phyloP scores from a whole-genome alignment of 2,888 invertebrate genomes.

The Aradus depressus region DNA sequence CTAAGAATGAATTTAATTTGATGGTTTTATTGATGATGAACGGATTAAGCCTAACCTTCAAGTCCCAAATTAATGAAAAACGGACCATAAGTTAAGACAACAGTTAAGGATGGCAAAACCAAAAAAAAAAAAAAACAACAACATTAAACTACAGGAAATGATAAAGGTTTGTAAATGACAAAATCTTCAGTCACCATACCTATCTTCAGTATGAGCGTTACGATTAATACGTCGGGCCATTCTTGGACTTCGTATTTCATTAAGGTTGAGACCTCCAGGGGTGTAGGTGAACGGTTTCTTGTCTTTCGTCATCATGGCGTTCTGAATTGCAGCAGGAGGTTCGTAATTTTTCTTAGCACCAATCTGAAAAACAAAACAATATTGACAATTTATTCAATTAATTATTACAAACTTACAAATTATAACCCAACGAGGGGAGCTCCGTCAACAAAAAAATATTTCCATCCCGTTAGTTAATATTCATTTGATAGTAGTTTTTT shows the following conservation, averaged over 20 bases:
- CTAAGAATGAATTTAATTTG: too few species aligned
- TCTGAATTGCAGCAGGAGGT: conserved; percentile 81
- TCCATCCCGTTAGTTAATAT: too few species aligned
- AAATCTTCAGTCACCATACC: conserved; percentile 21
- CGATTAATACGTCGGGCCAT: conserved; percentile 69
- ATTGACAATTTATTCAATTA: neutral
- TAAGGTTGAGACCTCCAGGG: conserved; percentile 81
- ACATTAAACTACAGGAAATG: neutral
- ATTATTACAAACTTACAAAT: neutral
- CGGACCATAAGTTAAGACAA: too few species aligned
- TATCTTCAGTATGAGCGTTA: conserved; percentile 38
- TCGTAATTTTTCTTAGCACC: conserved; percentile 38
- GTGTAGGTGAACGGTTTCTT: conserved; percentile 96
- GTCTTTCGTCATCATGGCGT: conserved; percentile 91
- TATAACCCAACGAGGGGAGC: too few species aligned
- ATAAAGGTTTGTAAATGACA: neutral
- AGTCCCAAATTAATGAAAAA: too few species aligned
- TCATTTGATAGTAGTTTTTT: too few species aligned
- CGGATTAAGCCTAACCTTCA: too few species aligned
- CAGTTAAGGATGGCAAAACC: neutral
- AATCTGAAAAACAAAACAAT: conserved; percentile 31
- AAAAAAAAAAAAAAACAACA: neutral
- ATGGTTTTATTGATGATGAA: too few species aligned
- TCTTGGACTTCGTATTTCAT: conserved; percentile 78
- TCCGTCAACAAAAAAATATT: too few species aligned